These are phyloP conservation scores for Argyrosomus japonicus DNA, from an alignment of 2,113 vertebrate genomes.

Conservation along the genomic window DNA sequence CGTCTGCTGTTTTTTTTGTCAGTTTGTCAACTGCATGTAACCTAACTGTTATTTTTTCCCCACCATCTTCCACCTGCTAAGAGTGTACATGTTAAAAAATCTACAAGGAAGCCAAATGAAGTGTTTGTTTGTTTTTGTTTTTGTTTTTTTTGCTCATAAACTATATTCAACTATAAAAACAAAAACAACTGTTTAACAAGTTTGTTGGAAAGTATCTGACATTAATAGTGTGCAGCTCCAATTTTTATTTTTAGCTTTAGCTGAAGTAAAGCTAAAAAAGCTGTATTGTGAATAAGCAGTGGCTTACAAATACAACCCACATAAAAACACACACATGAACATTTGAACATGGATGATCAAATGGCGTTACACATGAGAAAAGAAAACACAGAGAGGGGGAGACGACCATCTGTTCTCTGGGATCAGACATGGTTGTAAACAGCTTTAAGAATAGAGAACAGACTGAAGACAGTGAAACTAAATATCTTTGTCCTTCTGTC, in stretches of 20 bases:
- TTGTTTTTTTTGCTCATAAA: slow-evolving; percentile 29
- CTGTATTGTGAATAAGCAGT: neutral
- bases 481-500: slow-evolving; percentile 68
- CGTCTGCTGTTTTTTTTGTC: neutral
- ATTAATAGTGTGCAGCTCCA: neutral
- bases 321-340: slow-evolving; percentile 24
- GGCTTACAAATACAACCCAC: slow-evolving; percentile 1
- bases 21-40: slow-evolving; percentile 5
- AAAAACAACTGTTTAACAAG: neutral
- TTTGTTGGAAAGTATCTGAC: slow-evolving; percentile 2
- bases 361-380: slow-evolving; percentile 27
- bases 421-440: slow-evolving; percentile 72
- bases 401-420: slow-evolving; percentile 68
- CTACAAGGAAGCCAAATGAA: neutral
- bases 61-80: neutral
- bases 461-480: slow-evolving; percentile 59
- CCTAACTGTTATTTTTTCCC: neutral
- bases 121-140: neutral
- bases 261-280: neutral
- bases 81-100: neutral
- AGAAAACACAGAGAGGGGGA: slow-evolving; percentile 24
- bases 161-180: neutral
- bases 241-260: neutral
- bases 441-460: slow-evolving; percentile 73
- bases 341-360: slow-evolving; percentile 39